Conservation (phyloP, 92 coral and sea anemone species). For the Ricordea florida region DNA sequence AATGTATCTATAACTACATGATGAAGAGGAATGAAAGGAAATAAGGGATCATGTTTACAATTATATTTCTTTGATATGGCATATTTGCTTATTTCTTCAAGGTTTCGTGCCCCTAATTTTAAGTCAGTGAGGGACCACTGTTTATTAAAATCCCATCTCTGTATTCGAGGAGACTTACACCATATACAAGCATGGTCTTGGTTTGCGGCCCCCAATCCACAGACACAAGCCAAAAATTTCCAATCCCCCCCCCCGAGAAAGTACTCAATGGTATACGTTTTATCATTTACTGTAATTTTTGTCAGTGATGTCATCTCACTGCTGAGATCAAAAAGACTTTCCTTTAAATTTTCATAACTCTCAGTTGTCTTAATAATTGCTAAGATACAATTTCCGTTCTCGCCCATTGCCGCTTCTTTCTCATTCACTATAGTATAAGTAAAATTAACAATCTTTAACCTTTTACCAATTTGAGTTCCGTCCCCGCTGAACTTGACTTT, state of each 20-base stretch:
- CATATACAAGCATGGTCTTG: conserved; percentile 57
- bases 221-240: no score
- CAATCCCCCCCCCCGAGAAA: conserved; percentile 2
- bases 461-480: conserved; percentile 52
- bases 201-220: conserved; percentile 45
- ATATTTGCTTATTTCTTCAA: neutral
- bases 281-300: no score
- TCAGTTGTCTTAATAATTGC: no score
- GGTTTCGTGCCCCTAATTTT: neutral
- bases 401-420: conserved; percentile 4
- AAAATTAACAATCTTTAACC: conserved; percentile 25
- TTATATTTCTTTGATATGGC: neutral
- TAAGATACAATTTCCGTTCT: no score
- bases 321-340: no score
- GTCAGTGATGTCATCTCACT: no score
- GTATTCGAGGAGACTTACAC: conserved; percentile 35
- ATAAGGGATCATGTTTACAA: no score
- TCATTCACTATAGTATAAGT: conserved; percentile 42
- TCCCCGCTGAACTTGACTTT: conserved; percentile 41
- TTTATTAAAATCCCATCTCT: conserved; percentile 46
- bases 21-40: no score
- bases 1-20: no score
- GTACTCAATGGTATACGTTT: neutral
- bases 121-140: no score
- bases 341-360: no score